phyloP scores from a whole-genome alignment of 2,113 vertebrate genomes.

The Mesembrinibis cayennensis region DNA sequence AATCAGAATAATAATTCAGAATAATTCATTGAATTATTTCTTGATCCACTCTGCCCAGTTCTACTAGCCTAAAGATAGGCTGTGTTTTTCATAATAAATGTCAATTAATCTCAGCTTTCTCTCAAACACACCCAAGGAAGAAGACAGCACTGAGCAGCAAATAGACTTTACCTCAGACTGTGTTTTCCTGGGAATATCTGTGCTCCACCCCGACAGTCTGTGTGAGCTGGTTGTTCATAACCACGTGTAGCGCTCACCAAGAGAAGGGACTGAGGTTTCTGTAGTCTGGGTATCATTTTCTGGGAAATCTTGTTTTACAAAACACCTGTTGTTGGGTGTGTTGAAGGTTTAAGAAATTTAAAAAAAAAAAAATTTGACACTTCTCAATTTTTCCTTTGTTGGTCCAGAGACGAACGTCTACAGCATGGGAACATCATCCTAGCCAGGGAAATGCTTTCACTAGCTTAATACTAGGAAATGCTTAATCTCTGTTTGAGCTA shows the following conservation, averaged over 20 bases:
- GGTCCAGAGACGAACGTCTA: not conserved
- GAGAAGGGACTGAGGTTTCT: not conserved
- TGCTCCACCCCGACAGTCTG: not conserved
- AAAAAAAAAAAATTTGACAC: no score
- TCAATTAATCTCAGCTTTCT: not conserved
- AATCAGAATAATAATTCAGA: not conserved
- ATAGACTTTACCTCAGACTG: constrained; percentile 14
- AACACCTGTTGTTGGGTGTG: not conserved
- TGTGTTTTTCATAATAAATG: not conserved
- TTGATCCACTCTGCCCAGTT: not conserved
- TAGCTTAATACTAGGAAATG: not conserved
- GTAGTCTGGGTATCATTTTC: not conserved
- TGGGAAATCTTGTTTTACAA: not conserved
- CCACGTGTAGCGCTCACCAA: not conserved
- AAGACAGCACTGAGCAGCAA: not conserved
- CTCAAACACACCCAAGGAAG: constrained; percentile 11
- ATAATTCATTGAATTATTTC: not conserved
- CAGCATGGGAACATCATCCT: not conserved
- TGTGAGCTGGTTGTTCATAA: not conserved
- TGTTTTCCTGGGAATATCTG: not conserved
- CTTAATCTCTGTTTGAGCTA: not conserved
- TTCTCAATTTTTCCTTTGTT: not conserved
- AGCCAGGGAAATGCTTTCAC: not conserved
- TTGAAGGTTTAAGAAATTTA: not conserved
- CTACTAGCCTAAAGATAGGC: not conserved